Evolutionary conservation across 2,113 vertebrate species (phyloP), one percentile per base, ranked within the genome.

Genomic region (Nibea coibor): DNA sequence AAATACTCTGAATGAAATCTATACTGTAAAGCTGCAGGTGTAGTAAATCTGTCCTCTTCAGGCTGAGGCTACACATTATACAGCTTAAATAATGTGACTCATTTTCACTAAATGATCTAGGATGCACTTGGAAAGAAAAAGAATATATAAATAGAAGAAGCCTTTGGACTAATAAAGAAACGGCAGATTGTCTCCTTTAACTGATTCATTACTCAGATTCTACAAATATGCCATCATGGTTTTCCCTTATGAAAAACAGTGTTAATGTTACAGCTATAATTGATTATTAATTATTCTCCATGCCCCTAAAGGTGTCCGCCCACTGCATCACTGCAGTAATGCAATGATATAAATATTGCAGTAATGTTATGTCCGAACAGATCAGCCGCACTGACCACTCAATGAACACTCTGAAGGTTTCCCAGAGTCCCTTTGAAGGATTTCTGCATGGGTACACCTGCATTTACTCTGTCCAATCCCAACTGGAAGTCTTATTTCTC

Each of bases 311-410:
- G 53, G 17, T 10, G 39, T 47, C n/a, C 54, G 2, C 17, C 47
- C 39, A 63, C 4, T 20, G 39, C 64, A 53, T 68, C 71, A 78
- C 68, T 58, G 54, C 69, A 69, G 20, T 64, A 73, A 78, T 82
- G 51, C 24, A 58, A 43, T 35, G 16, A 45, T 53, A 87, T 73
- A 73, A 81, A 61, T 81, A 75, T 57, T 87, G 54, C 59, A 72
- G 15, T 42, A n/a, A 64, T 69, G 47, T 43, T 66, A 65, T 78
- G 35, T 69, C 51, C 45, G 26, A 54, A 53, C 26, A 57, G 45
- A 67, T 64, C 59, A 64, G 24, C 58, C 9, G 35, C 50, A 72
- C 14, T 56, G 58, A 64, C 57, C 67, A 35, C 24, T 61, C 47
- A 12, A 8, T 31, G 57, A 53, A n/a, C 24, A 79, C 39, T 28